Conservation (phyloP, 2,113 vertebrate species). For the Neodon shergylaensis region DNA sequence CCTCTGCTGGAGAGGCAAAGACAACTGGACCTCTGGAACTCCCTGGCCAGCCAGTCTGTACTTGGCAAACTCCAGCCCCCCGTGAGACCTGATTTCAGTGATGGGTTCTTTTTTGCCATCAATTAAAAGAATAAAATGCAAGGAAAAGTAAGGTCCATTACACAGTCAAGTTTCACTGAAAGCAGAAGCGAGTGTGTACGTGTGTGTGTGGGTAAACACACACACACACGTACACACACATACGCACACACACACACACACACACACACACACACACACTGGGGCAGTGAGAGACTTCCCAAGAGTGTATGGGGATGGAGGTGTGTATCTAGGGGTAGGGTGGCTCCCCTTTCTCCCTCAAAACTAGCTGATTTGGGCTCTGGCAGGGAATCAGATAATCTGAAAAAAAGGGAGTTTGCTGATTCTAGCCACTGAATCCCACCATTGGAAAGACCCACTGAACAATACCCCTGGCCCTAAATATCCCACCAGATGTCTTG, state of each 20-base stretch:
- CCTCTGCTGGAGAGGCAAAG: background rate
- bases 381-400: background rate
- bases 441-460: background rate
- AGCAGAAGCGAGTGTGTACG: background rate
- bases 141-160: background rate
- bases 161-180: background rate
- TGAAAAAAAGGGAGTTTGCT: background rate
- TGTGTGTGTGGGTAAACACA: too few species aligned
- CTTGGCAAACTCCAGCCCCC: background rate
- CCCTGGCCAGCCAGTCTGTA: background rate
- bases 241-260: background rate
- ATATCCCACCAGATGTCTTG: background rate
- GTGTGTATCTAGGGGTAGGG: background rate
- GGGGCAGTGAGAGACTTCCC: background rate
- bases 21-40: background rate
- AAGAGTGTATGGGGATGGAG: background rate
- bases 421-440: background rate
- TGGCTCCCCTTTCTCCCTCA: background rate
- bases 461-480: background rate
- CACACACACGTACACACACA: background rate
- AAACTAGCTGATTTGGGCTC: background rate
- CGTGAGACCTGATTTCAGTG: background rate
- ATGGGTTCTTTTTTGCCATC: background rate
- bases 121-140: background rate
- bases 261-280: background rate